Evolutionary conservation across 2,888 invertebrate species (phyloP), one percentile per base, ranked within the genome.

Genomic region (Galerucella pusilla): DNA sequence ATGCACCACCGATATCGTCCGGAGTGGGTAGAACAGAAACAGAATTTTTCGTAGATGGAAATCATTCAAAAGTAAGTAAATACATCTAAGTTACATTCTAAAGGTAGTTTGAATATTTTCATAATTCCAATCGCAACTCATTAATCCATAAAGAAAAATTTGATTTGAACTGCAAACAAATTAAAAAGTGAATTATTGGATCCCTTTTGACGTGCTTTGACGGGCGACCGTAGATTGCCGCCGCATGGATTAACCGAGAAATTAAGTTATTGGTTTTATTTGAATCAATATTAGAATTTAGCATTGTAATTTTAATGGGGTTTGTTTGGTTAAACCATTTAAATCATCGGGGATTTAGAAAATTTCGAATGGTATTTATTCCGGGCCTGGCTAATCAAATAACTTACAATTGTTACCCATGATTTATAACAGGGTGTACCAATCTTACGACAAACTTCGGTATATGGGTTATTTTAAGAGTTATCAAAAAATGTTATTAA

Each of bases 21-120:
- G 96, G 96, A 2, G 92, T 91, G 16, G 96, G 96, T 0, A 89
- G 93, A 77, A 93, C 94, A 1, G 94, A 95, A 83, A 92, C 94
- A 0, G 93, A 94, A 85, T 94, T 96, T 88, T 96, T 97, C 86
- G 94, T 96, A 57, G 97, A 97, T 87, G 96, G 96, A 81, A 95
- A 95, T 88, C 97, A 97, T 90, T 95, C 96, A 64, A 91, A 93
- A 90, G 94, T 94, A 86, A 89, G 89, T 35, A 35, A 35, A 35
- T 35, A 49, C 4, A 49, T 49, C 14, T 12, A 85, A 63, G 59
- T 11, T 7, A 10, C n/a, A 35, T 35, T 35, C 35, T 35, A 35
- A 5, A 35, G 35, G 35, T 35, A 6, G 35, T 52, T 59, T 57
- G 20, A 57, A 57, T 57, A 57, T 57, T 57, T 57, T 16, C 57